Base-by-base conservation (phyloP, 2,888 invertebrate genomes). In the Drosophila engyochracea region DNA sequence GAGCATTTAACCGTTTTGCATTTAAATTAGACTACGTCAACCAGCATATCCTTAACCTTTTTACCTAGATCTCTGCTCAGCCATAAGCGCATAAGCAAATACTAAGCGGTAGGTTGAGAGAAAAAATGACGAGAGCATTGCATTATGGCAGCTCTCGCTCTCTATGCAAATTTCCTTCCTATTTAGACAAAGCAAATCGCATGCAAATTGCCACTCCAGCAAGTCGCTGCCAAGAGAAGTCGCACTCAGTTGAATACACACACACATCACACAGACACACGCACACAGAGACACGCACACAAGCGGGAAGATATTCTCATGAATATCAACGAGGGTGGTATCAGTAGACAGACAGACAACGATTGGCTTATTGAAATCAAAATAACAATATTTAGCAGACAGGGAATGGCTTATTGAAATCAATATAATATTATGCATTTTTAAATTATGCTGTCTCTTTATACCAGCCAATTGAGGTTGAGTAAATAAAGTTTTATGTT, bases 131-230 rank as follows among this genome's bases (percentile, higher is more conserved):
- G 75, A 73, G 75, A 70, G 70, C 69, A 76, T 71, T 79, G 89
- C 87, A 86, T 89, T 89, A 87, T 77, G 80, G 66, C 85, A 72
- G 75, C 74, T 82, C 74, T 79, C 58, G 70, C 69, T 69, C 58
- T 58, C 70, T 70, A 86, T 86, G 85, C 79, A 85, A 86, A 90
- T 86, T 72, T 44, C 54, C 58, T 60, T 60, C 81, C 63, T 68
- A 72, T 79, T 76, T 75, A 71, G 85, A 74, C 73, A 83, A 66
- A 82, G 81, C 86, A 90, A 85, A 85, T 90, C 90, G 85, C 85
- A 86, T 88, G 85, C 90, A 86, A 86, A 86, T 86, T 90, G 89
- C 89, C 89, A 90, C 85, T 86, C 69, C 74, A 90, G 79, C 76
- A 82, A 84, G 76, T 59, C 74, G 67, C 82, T 70, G 60, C 68